A percentile compares a stretch with the other conserved stretches of the same genome.
Evolutionary conservation across 2,888 invertebrate species (phyloP).

Genomic region (Pandemis corylana): DNA sequence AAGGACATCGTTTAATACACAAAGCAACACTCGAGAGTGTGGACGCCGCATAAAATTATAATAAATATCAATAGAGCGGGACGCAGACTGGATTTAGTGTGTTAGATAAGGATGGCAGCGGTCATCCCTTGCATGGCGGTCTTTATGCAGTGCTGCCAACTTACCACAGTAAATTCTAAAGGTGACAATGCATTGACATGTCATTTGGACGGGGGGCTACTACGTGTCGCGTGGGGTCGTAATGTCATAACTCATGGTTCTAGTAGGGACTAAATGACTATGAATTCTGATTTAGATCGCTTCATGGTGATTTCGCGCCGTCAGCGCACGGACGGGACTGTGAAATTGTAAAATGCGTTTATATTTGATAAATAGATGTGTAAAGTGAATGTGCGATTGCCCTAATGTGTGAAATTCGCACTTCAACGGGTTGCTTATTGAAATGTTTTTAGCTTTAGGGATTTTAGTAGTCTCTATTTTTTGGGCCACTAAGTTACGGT

Average conservation of each 20-base stretch:
- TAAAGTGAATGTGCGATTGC: constrained; percentile 1
- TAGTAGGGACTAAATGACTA: constrained; percentile 69
- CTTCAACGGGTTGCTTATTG: constrained; percentile 26
- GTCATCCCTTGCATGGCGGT: constrained; percentile 37
- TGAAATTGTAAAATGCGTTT: constrained; percentile 66
- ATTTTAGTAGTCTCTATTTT: not conserved
- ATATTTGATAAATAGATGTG: constrained; percentile 52
- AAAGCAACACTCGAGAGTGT: constrained; percentile 65
- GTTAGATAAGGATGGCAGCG: constrained; percentile 48
- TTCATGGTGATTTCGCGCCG: constrained; percentile 66
- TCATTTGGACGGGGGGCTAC: constrained; percentile 77
- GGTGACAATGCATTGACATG: constrained; percentile 80
- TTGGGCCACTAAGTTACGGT: not conserved
- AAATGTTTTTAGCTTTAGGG: constrained; percentile 10
- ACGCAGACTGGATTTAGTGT: constrained; percentile 41
- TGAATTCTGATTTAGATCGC: constrained; percentile 71
- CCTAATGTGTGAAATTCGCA: constrained; percentile 38
- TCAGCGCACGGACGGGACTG: constrained; percentile 57
- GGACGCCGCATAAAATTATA: constrained; percentile 83
- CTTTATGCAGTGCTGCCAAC: constrained; percentile 47
- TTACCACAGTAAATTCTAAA: constrained; percentile 74
- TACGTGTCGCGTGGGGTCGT: constrained; percentile 60
- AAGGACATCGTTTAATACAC: constrained; percentile 79
- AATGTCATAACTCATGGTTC: constrained; percentile 80
- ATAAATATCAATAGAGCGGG: constrained; percentile 75